A percentile compares a stretch with the other conserved stretches of the same genome.
Evolutionary conservation across 2,888 invertebrate genomes (phyloP).

Genomic region (Phasia obesa): DNA sequence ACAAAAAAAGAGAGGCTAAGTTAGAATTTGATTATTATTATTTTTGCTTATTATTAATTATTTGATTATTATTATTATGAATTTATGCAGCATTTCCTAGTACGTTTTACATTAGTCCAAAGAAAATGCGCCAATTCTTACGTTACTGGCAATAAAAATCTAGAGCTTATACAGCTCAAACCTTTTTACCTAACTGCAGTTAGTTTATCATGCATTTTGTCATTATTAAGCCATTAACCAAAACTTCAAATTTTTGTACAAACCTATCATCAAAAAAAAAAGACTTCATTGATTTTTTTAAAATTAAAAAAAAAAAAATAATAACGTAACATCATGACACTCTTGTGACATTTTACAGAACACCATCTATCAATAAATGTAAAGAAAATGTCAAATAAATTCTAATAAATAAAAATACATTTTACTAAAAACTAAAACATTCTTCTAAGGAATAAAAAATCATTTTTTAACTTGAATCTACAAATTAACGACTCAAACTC

Average conservation of each 20-base stretch:
- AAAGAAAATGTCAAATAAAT: slow-evolving; percentile 69
- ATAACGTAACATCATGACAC: slow-evolving; percentile 64
- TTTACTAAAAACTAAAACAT: slow-evolving; percentile 28
- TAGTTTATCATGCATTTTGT: too few relatives aligned
- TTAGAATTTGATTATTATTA: too few relatives aligned
- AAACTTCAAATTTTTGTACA: slow-evolving; percentile 10
- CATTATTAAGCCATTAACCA: background rate
- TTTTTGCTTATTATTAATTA: too few relatives aligned
- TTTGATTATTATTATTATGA: too few relatives aligned
- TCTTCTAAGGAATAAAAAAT: slow-evolving; percentile 25
- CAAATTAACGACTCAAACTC: slow-evolving; percentile 16
- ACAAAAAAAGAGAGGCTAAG: too few relatives aligned
- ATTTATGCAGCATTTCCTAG: too few relatives aligned
- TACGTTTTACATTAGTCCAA: too few relatives aligned
- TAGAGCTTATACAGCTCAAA: too few relatives aligned
- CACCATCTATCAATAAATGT: slow-evolving; percentile 34
- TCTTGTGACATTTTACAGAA: slow-evolving; percentile 66
- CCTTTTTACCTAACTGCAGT: too few relatives aligned
- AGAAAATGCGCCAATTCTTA: too few relatives aligned
- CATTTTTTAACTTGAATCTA: slow-evolving; percentile 4
- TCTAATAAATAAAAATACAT: slow-evolving; percentile 38
- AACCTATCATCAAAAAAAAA: slow-evolving; percentile 54
- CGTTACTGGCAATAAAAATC: too few relatives aligned
- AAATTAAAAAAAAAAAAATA: slow-evolving; percentile 12
- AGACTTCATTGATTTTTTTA: slow-evolving; percentile 19